Evolutionary conservation across 2,797 vertebrate genomes (phyloP).

Genomic region (Rousettus madagascariensis): DNA sequence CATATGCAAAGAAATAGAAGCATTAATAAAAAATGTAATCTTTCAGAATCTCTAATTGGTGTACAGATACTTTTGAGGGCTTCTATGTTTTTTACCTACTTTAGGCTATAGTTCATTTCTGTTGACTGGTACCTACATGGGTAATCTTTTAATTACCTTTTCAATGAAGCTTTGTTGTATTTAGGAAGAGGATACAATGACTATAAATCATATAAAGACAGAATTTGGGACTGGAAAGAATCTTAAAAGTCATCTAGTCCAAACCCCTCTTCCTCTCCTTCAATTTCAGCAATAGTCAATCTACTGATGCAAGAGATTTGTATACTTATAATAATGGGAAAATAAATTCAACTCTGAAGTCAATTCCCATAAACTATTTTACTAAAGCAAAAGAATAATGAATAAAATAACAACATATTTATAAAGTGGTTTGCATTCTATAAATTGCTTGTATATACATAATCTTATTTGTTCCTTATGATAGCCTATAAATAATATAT

Average conservation of each 20-base stretch:
- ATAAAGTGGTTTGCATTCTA: constrained; percentile 3
- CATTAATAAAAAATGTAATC: constrained; percentile 30
- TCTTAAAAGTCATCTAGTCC: not conserved
- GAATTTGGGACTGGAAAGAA: constrained; percentile 38
- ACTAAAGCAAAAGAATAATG: constrained; percentile 45
- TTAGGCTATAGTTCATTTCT: not conserved
- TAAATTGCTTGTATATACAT: not conserved
- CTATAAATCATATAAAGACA: constrained; percentile 38
- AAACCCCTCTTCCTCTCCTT: not conserved
- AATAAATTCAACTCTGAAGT: constrained; percentile 30
- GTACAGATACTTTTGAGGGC: constrained; percentile 23
- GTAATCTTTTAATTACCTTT: constrained; percentile 12
- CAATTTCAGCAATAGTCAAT: constrained; percentile 12
- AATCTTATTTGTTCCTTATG: constrained; percentile 1
- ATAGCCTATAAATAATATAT: not conserved
- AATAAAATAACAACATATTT: constrained; percentile 17
- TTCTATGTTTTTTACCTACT: not conserved
- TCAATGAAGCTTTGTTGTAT: not conserved
- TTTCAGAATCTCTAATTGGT: not conserved
- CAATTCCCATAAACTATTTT: constrained; percentile 14
- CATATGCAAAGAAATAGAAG: not conserved
- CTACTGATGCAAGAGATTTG: not conserved
- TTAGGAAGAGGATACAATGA: constrained; percentile 17
- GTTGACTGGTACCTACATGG: not conserved
- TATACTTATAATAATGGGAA: constrained; percentile 31